These are phyloP conservation scores for Noctua janthina DNA, from an alignment of 2,888 invertebrate species.

Conservation along the genomic window DNA sequence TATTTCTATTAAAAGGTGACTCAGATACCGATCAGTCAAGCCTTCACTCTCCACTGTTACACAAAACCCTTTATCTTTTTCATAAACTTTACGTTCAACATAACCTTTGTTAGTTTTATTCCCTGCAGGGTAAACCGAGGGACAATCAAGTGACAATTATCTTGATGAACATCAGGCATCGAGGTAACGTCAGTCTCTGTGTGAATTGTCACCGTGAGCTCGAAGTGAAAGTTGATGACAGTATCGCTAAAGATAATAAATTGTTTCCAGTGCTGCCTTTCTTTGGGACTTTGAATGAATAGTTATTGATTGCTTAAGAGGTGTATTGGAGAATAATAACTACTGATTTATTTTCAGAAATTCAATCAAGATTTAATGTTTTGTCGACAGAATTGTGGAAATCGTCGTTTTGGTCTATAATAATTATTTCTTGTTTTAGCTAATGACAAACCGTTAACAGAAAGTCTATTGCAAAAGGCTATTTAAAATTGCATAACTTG, in stretches of 20 bases:
- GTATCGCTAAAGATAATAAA: conserved; percentile 14
- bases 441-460: not conserved
- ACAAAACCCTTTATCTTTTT: conserved; percentile 9
- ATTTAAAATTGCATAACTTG: no score
- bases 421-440: not conserved
- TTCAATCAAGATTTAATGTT: not conserved
- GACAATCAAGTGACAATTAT: conserved; percentile 46
- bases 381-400: not conserved
- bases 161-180: conserved; percentile 47
- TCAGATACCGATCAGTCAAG: conserved; percentile 22
- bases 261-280: not conserved
- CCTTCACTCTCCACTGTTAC: not conserved
- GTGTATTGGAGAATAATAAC: not conserved
- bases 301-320: not conserved
- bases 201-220: conserved; percentile 33
- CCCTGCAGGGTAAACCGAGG: conserved; percentile 3
- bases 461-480: not conserved
- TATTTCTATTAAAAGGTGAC: not conserved
- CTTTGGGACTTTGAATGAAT: not conserved
- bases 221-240: conserved; percentile 42
- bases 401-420: not conserved
- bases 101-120: conserved; percentile 36
- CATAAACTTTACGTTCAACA: conserved; percentile 8
- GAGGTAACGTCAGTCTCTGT: conserved; percentile 27
- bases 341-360: not conserved